A percentile compares a stretch with the other conserved stretches of the same genome.
phyloP scores from a whole-genome alignment of 2,113 vertebrate species.

The Semicossyphus pulcher region DNA sequence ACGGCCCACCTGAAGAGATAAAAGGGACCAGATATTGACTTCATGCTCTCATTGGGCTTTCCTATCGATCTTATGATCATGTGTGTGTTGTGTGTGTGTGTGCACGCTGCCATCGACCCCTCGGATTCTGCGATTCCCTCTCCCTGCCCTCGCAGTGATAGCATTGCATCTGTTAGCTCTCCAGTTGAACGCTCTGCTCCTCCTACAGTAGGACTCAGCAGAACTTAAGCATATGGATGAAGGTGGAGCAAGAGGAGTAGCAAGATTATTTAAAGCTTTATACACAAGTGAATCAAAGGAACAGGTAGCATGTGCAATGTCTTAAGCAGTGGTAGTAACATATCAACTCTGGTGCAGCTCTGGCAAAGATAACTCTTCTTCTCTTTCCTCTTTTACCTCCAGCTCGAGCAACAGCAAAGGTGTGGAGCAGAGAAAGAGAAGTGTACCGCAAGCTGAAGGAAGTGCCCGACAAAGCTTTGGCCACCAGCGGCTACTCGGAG shows the following conservation, averaged over 20 bases:
- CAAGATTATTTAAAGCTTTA: too few species aligned
- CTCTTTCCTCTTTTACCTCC: neutral
- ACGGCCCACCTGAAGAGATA: slow-evolving; percentile 74
- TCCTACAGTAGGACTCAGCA: too few species aligned
- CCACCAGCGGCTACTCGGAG: slow-evolving; percentile 91
- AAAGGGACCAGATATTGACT: slow-evolving; percentile 73
- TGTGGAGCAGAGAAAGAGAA: slow-evolving; percentile 45
- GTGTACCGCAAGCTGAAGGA: slow-evolving; percentile 90
- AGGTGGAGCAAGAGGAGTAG: too few species aligned
- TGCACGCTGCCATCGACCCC: slow-evolving; percentile 61
- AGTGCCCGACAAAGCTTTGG: slow-evolving; percentile 87
- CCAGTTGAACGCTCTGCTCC: too few species aligned
- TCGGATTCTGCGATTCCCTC: slow-evolving; percentile 39
- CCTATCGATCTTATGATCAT: slow-evolving; percentile 61
- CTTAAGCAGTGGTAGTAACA: too few species aligned
- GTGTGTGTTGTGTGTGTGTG: slow-evolving; percentile 26
- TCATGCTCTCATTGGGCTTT: slow-evolving; percentile 60
- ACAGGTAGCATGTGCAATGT: too few species aligned
- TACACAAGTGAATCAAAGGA: too few species aligned
- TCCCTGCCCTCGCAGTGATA: slow-evolving; percentile 54
- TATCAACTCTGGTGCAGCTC: slow-evolving; percentile 28
- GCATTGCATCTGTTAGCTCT: slow-evolving; percentile 63
- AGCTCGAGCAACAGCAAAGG: neutral
- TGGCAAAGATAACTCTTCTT: neutral
- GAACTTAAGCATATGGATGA: too few species aligned